Evolutionary conservation across 2,888 invertebrate genomes (phyloP).

Genomic region (Panzeria rudis): DNA sequence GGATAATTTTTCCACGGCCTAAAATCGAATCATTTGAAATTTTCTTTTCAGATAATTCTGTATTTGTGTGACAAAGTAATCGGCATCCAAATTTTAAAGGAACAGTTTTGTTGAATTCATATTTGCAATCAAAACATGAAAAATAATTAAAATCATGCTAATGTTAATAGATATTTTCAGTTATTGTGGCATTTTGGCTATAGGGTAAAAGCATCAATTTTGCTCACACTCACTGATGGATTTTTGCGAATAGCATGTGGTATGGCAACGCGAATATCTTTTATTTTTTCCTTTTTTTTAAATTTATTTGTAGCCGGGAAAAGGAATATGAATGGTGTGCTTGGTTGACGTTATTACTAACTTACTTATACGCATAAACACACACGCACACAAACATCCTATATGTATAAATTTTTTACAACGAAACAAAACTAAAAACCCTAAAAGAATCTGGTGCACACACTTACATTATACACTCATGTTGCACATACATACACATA

Average conservation of each 20-base stretch:
- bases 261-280: conserved; percentile 41
- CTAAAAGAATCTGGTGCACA: conserved; percentile 75
- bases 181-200: not conserved
- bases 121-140: no score
- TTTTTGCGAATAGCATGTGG: conserved; percentile 2
- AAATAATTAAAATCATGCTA: not conserved
- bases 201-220: conserved; percentile 49
- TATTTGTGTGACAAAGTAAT: no score
- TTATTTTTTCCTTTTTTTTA: not conserved
- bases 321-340: conserved; percentile 44
- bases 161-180: not conserved
- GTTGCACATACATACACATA: conserved; percentile 75
- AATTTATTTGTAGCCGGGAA: conserved; percentile 24
- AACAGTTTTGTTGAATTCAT: no score
- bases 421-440: conserved; percentile 53
- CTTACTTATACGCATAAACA: conserved; percentile 48
- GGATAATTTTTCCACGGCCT: no score
- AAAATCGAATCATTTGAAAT: no score
- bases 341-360: conserved; percentile 55
- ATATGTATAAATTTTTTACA: not conserved
- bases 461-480: conserved; percentile 42
- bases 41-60: no score
- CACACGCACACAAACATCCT: not conserved
- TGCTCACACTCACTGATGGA: not conserved
- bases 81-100: no score